Evolutionary conservation across 2,797 vertebrate species (phyloP).

Genomic region (Ispidina picta): DNA sequence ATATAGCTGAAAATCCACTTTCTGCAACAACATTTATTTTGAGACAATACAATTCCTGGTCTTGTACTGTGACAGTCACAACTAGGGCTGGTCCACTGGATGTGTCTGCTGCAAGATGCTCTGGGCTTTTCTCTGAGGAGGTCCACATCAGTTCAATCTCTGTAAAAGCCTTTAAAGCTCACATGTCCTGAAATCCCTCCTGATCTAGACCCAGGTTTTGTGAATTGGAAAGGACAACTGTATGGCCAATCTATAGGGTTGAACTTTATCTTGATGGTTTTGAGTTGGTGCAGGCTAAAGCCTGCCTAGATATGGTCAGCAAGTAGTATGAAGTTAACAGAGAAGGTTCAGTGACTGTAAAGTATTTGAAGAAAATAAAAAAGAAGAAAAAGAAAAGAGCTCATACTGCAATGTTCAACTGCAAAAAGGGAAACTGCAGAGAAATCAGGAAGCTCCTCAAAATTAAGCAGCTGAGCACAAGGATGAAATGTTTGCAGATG

Average conservation of each 20-base stretch:
- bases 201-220: neutral
- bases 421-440: conserved; percentile 1
- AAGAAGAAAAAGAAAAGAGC: neutral
- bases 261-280: neutral
- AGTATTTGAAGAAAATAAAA: neutral
- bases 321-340: neutral
- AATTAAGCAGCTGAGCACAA: neutral
- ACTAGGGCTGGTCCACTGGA: neutral
- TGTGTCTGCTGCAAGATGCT: neutral
- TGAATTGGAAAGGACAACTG: neutral
- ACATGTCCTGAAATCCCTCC: neutral
- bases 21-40: neutral
- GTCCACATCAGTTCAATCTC: neutral
- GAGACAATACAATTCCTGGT: neutral
- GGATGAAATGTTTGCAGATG: neutral
- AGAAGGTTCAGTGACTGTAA: neutral
- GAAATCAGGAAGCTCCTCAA: conserved; percentile 14
- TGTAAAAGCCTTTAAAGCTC: neutral
- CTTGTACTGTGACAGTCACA: neutral
- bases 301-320: neutral
- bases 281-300: neutral
- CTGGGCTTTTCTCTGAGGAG: neutral
- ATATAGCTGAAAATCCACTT: neutral
- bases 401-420: neutral
- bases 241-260: fast-evolving